phyloP scores from a whole-genome alignment of 2,888 invertebrate genomes.

The Globia sparganii region DNA sequence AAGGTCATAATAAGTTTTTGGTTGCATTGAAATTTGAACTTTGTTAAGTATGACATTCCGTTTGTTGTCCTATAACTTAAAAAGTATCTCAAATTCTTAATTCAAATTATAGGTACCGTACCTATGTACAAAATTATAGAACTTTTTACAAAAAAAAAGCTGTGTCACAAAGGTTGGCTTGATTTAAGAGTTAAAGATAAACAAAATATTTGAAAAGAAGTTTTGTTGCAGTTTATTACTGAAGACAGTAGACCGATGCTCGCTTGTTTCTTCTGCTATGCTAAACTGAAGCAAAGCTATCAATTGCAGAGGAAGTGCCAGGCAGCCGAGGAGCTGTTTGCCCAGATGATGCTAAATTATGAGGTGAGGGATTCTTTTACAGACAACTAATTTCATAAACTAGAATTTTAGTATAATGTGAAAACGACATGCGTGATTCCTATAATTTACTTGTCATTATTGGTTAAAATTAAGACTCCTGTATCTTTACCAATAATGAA shows the following conservation, averaged over 20 bases:
- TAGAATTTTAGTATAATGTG: not conserved
- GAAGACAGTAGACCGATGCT: not conserved
- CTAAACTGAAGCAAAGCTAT: conserved; percentile 67
- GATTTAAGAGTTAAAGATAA: not conserved
- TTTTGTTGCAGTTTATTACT: conserved; percentile 63
- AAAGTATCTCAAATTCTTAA: too few species aligned
- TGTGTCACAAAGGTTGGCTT: not conserved
- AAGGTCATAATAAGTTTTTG: too few species aligned
- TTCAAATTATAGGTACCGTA: too few species aligned
- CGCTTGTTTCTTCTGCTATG: conserved; percentile 64
- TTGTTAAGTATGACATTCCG: too few species aligned
- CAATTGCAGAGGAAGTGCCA: conserved; percentile 64
- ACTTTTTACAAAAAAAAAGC: not conserved
- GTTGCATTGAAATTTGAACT: too few species aligned
- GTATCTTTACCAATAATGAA: too few species aligned
- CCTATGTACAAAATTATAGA: not conserved
- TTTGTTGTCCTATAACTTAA: too few species aligned
- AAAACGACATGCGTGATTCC: not conserved
- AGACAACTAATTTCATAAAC: not conserved
- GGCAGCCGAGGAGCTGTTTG: conserved; percentile 66
- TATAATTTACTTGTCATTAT: too few species aligned
- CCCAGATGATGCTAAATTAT: conserved; percentile 48
- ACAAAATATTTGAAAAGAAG: not conserved
- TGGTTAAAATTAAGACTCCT: too few species aligned
- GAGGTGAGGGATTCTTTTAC: conserved; percentile 59